A percentile compares a stretch with the other conserved stretches of the same genome.
Evolutionary conservation across 1,140 invertebrate genomes (phyloP).

Genomic region (Procambarus clarkii): DNA sequence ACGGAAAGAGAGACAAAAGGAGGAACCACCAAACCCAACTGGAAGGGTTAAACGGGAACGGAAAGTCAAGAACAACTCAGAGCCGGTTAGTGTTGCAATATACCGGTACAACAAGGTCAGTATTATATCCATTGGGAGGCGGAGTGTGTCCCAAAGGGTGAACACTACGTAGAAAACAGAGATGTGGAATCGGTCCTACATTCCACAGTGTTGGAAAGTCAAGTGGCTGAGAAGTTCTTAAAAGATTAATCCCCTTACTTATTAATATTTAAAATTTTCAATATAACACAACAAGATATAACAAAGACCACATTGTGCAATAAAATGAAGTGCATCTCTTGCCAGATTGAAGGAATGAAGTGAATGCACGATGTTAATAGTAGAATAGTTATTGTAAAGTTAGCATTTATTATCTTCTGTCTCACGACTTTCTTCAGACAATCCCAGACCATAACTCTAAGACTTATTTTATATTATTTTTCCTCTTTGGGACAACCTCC

Average conservation of each 20-base stretch:
- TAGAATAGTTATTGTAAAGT: neutral
- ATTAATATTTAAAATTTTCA: neutral
- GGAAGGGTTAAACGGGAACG: constrained; percentile 58
- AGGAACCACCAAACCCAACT: constrained; percentile 57
- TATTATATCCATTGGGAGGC: constrained; percentile 13
- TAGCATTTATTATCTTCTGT: neutral
- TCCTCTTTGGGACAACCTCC: constrained; percentile 32
- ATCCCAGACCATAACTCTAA: neutral
- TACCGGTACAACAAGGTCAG: constrained; percentile 47
- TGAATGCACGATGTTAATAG: neutral
- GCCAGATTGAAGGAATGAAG: neutral
- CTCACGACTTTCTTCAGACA: neutral
- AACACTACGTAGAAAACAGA: neutral
- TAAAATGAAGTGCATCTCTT: neutral
- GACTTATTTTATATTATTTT: constrained; percentile 8
- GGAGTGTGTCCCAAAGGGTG: constrained; percentile 35
- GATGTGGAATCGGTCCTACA: neutral
- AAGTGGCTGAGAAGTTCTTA: neutral
- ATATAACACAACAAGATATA: neutral
- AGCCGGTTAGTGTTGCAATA: constrained; percentile 61
- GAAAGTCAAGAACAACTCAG: constrained; percentile 63
- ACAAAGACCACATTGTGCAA: neutral
- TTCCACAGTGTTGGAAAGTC: neutral
- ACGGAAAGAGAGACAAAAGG: constrained; percentile 62
- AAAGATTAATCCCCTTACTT: neutral